Percentiles rank a stretch among this genome's conserved stretches.
phyloP scores from a whole-genome alignment of 2,797 vertebrate species.

The Ctenochaetus hawaiiensis region DNA sequence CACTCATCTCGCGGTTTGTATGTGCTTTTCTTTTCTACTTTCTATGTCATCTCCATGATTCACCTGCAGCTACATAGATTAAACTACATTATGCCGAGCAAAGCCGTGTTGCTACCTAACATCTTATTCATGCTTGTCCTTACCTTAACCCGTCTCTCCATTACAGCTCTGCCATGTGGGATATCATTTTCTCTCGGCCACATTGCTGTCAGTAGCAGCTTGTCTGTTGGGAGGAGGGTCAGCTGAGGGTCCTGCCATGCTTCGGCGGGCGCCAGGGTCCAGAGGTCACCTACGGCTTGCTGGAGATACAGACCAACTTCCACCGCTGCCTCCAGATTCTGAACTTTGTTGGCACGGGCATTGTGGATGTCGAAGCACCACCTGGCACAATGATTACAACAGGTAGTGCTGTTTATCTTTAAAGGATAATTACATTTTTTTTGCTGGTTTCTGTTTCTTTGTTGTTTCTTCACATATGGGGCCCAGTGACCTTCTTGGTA shows the following conservation, averaged over 20 bases:
- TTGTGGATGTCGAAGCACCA: slow-evolving; percentile 87
- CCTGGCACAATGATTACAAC: slow-evolving; percentile 87
- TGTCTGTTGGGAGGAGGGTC: slow-evolving; percentile 81
- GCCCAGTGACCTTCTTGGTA: slow-evolving; percentile 26
- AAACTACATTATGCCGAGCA: slow-evolving; percentile 31
- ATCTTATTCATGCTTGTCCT: slow-evolving; percentile 49
- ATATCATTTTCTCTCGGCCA: slow-evolving; percentile 24
- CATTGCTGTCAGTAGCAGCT: slow-evolving; percentile 86
- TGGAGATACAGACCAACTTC: slow-evolving; percentile 85
- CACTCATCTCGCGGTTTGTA: neutral
- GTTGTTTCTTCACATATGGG: slow-evolving; percentile 31
- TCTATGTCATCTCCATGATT: slow-evolving; percentile 29
- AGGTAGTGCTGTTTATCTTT: slow-evolving; percentile 69
- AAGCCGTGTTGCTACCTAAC: slow-evolving; percentile 25
- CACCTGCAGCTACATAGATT: slow-evolving; percentile 51
- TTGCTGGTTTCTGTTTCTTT: slow-evolving; percentile 37
- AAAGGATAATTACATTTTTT: slow-evolving; percentile 32
- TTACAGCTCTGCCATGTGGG: slow-evolving; percentile 32
- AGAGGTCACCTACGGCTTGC: slow-evolving; percentile 81
- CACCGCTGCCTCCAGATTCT: slow-evolving; percentile 78
- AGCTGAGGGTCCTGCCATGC: slow-evolving; percentile 79
- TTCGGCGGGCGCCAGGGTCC: slow-evolving; percentile 81
- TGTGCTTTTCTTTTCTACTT: slow-evolving; percentile 12
- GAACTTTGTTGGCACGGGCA: slow-evolving; percentile 72
- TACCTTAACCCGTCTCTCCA: slow-evolving; percentile 31